Percentiles rank a stretch among this genome's conserved stretches.
Conservation (phyloP, 1,140 invertebrate genomes). For the Elysia chlorotica region DNA sequence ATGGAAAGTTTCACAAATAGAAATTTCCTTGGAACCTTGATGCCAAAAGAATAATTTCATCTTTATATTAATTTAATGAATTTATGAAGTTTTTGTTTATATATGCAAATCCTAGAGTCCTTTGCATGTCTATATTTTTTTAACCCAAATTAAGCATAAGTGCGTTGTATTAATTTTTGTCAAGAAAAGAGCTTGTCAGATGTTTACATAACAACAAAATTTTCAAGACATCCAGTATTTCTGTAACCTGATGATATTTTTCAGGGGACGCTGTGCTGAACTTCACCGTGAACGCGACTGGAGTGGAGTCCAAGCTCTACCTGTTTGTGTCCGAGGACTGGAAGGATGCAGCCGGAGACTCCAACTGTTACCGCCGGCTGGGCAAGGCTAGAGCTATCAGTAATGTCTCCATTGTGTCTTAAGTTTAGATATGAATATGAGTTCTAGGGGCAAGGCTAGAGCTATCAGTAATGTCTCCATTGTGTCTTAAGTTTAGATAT, state of each 20-base stretch:
- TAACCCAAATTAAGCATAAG: too few relatives aligned
- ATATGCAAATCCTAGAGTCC: not conserved
- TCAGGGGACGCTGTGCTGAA: conserved; percentile 47
- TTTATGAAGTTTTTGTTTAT: not conserved
- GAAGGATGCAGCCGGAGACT: conserved; percentile 46
- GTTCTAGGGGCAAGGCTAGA: conserved; percentile 46
- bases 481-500: not conserved
- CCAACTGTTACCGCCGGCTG: conserved; percentile 62
- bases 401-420: conserved; percentile 13
- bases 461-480: conserved; percentile 28
- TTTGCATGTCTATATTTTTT: not conserved
- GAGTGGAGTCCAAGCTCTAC: conserved; percentile 32
- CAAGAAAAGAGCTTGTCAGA: not conserved
- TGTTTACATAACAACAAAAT: not conserved
- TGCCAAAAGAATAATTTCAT: too few relatives aligned
- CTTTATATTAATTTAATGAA: too few relatives aligned
- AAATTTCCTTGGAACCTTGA: not conserved
- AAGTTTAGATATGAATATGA: not conserved
- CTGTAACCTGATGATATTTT: not conserved
- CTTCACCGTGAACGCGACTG: conserved; percentile 40
- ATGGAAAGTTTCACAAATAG: not conserved
- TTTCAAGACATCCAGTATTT: not conserved
- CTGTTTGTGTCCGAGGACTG: conserved; percentile 50
- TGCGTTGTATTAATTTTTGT: not conserved
- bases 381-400: conserved; percentile 48